Percentiles rank a stretch among this genome's conserved stretches.
Evolutionary conservation across 2,888 invertebrate genomes (phyloP).

Genomic region (Habroteleia sp.): DNA sequence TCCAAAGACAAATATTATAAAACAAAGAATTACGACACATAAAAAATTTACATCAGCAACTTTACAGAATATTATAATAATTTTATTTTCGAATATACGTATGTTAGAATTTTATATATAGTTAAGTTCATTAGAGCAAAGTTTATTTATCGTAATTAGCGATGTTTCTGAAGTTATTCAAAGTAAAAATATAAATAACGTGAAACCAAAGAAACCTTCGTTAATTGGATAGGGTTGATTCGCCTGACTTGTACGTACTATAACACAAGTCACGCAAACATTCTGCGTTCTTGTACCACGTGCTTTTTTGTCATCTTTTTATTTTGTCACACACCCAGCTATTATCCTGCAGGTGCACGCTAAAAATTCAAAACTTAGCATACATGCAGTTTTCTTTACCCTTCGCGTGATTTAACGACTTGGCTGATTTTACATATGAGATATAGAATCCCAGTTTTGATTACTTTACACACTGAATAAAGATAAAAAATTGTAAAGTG

Average conservation of each 20-base stretch:
- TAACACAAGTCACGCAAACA: constrained; percentile 18
- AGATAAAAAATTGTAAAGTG: too few species aligned
- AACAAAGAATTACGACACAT: too few species aligned
- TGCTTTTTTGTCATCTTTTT: constrained; percentile 32
- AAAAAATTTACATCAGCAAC: too few species aligned
- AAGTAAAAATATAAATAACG: constrained; percentile 1
- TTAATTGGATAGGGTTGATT: constrained; percentile 19
- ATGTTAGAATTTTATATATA: too few species aligned
- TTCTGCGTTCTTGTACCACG: constrained; percentile 23
- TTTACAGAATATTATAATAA: too few species aligned
- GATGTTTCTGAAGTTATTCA: background rate
- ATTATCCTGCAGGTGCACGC: constrained; percentile 16
- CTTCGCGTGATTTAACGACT: constrained; percentile 29
- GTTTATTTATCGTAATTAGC: too few species aligned
- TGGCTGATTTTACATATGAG: constrained; percentile 12
- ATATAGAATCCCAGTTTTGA: too few species aligned
- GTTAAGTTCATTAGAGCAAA: too few species aligned
- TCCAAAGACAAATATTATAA: too few species aligned
- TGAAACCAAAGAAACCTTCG: background rate
- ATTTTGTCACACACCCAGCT: constrained; percentile 16
- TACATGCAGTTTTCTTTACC: constrained; percentile 5
- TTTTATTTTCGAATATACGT: too few species aligned
- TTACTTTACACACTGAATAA: too few species aligned
- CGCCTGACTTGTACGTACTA: constrained; percentile 2
- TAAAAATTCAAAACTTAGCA: constrained; percentile 15